Percentiles rank a stretch among this genome's conserved stretches.
Conservation (phyloP, 2,888 invertebrate genomes). For the Sarcophaga caerulescens region DNA sequence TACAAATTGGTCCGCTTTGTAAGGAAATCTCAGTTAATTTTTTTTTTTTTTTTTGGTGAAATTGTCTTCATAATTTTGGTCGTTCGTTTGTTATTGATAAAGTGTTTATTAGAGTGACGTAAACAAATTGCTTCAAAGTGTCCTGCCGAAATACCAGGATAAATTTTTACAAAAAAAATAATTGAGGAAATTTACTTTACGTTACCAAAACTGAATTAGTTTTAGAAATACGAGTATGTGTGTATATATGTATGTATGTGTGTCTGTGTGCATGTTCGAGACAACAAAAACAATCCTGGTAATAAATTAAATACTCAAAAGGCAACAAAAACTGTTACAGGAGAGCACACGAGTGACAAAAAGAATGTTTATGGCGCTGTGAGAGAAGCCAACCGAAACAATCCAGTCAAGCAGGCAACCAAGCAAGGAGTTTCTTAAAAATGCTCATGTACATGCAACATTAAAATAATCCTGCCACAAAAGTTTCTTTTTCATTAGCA, state of each 20-base stretch:
- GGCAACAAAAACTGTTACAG: slow-evolving; percentile 36
- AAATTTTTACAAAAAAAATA: neutral
- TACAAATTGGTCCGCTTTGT: neutral
- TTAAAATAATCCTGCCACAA: slow-evolving; percentile 37
- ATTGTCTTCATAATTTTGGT: neutral
- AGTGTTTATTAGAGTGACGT: slow-evolving; percentile 16
- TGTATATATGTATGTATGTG: too few species aligned
- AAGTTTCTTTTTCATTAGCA: neutral
- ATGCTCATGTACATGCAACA: slow-evolving; percentile 20
- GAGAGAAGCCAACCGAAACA: slow-evolving; percentile 23
- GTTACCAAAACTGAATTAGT: neutral
- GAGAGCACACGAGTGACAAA: slow-evolving; percentile 43
- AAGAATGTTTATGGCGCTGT: slow-evolving; percentile 57
- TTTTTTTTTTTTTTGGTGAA: too few species aligned
- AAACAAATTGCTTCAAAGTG: slow-evolving; percentile 15
- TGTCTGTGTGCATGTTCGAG: neutral
- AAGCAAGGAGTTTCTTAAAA: slow-evolving; percentile 6
- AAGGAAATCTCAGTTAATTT: too few species aligned
- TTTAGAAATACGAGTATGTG: neutral
- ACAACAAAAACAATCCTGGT: neutral
- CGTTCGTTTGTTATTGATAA: neutral
- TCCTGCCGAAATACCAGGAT: neutral
- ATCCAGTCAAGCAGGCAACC: slow-evolving; percentile 20
- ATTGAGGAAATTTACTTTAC: neutral
- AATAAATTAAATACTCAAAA: slow-evolving; percentile 57